A percentile compares a stretch with the other conserved stretches of the same genome.
phyloP scores from a whole-genome alignment of 2,113 vertebrate species.

The Oxygymnocypris stewartii region DNA sequence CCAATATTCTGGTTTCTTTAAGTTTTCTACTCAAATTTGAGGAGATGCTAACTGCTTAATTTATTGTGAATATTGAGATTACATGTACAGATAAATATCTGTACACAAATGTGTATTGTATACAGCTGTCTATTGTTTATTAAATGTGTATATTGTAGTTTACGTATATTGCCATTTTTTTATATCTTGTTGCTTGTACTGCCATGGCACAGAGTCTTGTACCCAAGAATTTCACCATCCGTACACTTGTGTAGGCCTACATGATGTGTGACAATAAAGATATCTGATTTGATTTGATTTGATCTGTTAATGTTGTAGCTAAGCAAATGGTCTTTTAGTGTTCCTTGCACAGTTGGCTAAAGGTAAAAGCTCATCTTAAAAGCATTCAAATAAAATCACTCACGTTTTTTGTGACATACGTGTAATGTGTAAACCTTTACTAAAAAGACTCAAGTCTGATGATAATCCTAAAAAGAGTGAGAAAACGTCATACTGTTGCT shows the following conservation, averaged over 20 bases:
- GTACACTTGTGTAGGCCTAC: too few relatives aligned
- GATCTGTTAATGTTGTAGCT: not conserved
- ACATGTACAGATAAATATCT: not conserved
- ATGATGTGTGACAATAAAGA: too few relatives aligned
- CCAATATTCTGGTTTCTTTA: not conserved
- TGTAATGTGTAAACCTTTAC: not conserved
- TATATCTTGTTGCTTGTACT: too few relatives aligned
- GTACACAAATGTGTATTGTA: too few relatives aligned
- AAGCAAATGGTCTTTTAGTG: not conserved
- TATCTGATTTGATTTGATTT: too few relatives aligned
- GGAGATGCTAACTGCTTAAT: not conserved
- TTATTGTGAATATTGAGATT: not conserved
- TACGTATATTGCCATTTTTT: too few relatives aligned
- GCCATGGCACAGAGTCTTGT: too few relatives aligned
- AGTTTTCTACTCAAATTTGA: not conserved
- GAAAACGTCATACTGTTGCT: not conserved
- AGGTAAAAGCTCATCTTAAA: not conserved
- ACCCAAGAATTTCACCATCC: too few relatives aligned
- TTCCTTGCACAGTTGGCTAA: not conserved
- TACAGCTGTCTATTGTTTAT: too few relatives aligned
- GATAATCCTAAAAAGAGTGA: not conserved
- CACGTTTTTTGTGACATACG: not conserved
- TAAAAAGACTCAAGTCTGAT: not conserved
- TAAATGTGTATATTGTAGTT: too few relatives aligned
- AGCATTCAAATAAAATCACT: not conserved